Evolutionary conservation across 2,113 vertebrate species (phyloP), one percentile per base, ranked within the genome.

Genomic region (Passer domesticus): DNA sequence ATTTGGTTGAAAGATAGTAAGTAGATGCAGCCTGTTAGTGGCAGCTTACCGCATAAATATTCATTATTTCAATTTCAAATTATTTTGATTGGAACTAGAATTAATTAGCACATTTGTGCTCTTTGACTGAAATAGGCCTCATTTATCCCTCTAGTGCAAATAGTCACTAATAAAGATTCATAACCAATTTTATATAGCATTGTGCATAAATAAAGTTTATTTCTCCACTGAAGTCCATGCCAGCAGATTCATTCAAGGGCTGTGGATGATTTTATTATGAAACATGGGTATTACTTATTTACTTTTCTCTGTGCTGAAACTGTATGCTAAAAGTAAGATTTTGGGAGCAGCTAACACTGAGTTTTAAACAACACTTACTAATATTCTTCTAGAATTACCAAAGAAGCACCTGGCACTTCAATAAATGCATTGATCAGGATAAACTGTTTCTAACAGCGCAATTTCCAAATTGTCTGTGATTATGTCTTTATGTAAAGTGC

Each of bases 11-110:
- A 91, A 94, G 75, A 86, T 30, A 83, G 46, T 92, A 86, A 93
- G 88, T 67, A 80, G 76, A 93, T 90, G 80, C 56, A 92, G 30
- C 50, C 83, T 92, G 30, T 67, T 96, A 76, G 64, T 92, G 64
- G 72, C 64, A 83, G 39, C n/a, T 95, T 79, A 90, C 44, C 0
- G 0, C 52, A 91, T 95, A 87, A 87, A 94, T 95, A 95, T 94
- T 95, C 79, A 92, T 88, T 80, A 90, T 80, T 88, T 88, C 64
- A 86, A 59, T 77, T 95, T 88, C 39, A 52, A 67, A 56, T 85
- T 89, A 90, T 92, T 96, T 95, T 95, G 92, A 96, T 93, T 93
- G 22, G 92, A 86, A 83, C 47, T 11, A 5, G 96, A 95, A 94
- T 95, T 95, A 94, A 92, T 95, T 90, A 91, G 50, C 41, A 87